These are phyloP conservation scores for Equus przewalskii DNA, from an alignment of 2,113 vertebrate species.

Conservation along the genomic window DNA sequence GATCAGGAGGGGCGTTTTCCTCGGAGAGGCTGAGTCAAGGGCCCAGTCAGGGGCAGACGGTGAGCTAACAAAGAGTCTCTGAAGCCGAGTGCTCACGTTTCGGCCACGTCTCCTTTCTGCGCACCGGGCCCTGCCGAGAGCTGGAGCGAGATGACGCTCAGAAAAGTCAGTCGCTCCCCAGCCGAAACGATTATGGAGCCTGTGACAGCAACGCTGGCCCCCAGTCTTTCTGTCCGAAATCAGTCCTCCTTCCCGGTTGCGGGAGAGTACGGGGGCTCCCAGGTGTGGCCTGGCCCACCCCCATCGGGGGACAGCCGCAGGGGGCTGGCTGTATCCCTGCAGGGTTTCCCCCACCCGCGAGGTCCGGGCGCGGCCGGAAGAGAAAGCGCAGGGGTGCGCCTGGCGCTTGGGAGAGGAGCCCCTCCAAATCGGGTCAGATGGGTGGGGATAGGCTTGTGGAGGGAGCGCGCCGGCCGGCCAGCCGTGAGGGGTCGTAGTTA, in stretches of 20 bases:
- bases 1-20: background rate
- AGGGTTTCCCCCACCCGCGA: background rate
- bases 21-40: background rate
- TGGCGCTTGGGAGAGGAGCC: accelerated
- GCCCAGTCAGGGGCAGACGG: background rate
- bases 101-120: background rate
- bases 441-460: background rate
- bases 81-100: background rate
- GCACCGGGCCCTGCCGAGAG: background rate
- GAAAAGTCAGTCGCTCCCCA: background rate
- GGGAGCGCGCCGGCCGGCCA: accelerated
- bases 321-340: background rate
- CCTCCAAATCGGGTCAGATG: background rate
- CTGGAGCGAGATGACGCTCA: background rate
- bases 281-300: background rate
- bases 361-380: background rate
- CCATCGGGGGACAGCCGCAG: background rate
- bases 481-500: accelerated
- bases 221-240: background rate
- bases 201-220: background rate
- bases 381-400: background rate
- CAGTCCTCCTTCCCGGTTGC: background rate
- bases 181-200: background rate
- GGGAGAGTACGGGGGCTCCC: background rate
- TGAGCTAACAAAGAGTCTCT: background rate